A percentile compares a stretch with the other conserved stretches of the same genome.
Evolutionary conservation across 1,140 invertebrate genomes (phyloP).

Genomic region (Conus betulinus): DNA sequence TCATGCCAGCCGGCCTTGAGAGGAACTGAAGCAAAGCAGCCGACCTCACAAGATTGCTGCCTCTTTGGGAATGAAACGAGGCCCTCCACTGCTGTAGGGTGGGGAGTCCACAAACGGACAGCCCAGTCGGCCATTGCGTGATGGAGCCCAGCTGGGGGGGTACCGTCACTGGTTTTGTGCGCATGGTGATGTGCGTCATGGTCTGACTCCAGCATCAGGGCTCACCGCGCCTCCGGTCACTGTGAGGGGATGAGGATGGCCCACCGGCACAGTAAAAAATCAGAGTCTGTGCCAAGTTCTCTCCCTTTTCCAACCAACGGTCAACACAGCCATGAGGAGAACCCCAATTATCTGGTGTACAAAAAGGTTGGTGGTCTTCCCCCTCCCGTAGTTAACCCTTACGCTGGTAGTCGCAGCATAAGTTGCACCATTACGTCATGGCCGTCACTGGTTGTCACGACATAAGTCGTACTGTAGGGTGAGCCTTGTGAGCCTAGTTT

Average conservation of each 20-base stretch:
- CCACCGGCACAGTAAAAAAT: conserved; percentile 50
- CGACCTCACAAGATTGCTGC: too few species aligned
- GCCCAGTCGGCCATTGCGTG: neutral
- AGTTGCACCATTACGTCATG: too few species aligned
- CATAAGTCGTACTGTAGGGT: too few species aligned
- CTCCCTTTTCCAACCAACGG: conserved; percentile 63
- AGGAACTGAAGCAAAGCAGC: neutral
- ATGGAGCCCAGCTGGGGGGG: neutral
- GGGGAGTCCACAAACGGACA: neutral
- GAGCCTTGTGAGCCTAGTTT: too few species aligned
- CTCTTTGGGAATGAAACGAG: neutral
- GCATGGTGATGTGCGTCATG: neutral
- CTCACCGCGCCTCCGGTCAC: neutral
- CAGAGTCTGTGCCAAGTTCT: conserved; percentile 59
- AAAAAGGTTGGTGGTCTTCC: conserved; percentile 58
- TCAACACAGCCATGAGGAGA: conserved; percentile 64
- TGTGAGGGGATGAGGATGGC: conserved; percentile 40
- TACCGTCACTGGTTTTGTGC: neutral
- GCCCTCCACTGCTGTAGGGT: neutral
- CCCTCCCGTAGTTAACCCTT: too few species aligned
- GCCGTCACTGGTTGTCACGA: too few species aligned
- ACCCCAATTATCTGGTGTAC: conserved; percentile 64
- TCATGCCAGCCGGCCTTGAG: conserved; percentile 32
- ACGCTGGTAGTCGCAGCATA: too few species aligned
- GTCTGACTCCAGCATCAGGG: neutral